These are phyloP conservation scores for Pygoscelis antarcticus DNA, from an alignment of 2,113 vertebrate genomes.

Conservation along the genomic window DNA sequence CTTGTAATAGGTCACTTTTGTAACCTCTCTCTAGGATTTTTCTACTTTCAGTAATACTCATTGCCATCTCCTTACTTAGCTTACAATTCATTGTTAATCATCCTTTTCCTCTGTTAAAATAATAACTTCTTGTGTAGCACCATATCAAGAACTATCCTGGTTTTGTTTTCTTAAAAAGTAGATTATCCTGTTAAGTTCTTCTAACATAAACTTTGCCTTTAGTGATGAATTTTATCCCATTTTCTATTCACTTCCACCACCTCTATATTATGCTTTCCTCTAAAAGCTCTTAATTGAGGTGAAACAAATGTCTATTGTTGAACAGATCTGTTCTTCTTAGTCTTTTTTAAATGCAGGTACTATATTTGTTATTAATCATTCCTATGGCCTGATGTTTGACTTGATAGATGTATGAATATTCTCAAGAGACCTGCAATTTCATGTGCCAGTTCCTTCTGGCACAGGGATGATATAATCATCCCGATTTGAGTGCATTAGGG, in stretches of 20 bases:
- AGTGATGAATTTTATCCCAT: background rate
- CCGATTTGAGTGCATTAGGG: background rate
- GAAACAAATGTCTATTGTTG: background rate
- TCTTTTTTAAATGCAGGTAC: background rate
- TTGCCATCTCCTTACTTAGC: background rate
- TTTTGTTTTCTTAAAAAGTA: background rate
- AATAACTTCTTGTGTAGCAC: background rate
- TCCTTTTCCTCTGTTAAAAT: background rate
- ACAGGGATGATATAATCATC: background rate
- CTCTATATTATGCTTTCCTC: background rate
- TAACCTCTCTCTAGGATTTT: background rate
- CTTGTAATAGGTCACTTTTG: background rate
- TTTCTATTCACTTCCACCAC: background rate
- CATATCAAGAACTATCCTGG: background rate
- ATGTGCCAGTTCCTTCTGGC: background rate
- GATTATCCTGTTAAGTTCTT: background rate
- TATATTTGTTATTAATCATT: background rate
- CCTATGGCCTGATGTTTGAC: background rate
- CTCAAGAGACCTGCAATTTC: background rate
- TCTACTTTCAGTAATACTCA: background rate
- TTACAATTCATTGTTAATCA: background rate
- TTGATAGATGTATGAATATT: fast-evolving
- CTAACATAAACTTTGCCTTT: background rate
- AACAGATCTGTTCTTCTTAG: background rate
- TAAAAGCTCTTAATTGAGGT: background rate